Conservation (phyloP, 2,888 invertebrate genomes). For the Epistrophella euchroma region DNA sequence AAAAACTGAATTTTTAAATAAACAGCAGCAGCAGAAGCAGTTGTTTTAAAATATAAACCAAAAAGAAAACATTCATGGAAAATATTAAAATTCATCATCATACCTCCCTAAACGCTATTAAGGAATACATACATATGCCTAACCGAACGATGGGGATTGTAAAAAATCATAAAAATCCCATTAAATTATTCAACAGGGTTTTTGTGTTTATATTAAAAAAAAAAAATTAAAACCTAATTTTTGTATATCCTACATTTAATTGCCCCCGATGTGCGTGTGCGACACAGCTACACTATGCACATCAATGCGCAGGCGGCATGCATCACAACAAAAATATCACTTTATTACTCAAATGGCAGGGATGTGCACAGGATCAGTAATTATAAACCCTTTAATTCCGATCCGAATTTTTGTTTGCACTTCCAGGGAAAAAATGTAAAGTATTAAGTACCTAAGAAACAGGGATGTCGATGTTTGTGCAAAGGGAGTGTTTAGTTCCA, state of each 20-base stretch:
- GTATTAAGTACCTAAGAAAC: neutral
- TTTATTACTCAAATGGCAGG: conserved; percentile 39
- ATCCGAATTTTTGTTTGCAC: conserved; percentile 28
- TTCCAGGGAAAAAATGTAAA: conserved; percentile 57
- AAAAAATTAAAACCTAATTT: conserved; percentile 19
- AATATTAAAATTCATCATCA: conserved; percentile 75
- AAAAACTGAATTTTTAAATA: neutral
- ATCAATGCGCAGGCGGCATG: conserved; percentile 49
- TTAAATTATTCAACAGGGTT: conserved; percentile 61
- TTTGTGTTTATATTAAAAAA: conserved; percentile 43
- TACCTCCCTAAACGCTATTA: conserved; percentile 30
- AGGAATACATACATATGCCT: no score
- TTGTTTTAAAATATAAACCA: neutral
- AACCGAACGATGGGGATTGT: conserved; percentile 36
- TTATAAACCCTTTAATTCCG: conserved; percentile 49
- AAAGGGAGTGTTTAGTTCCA: neutral
- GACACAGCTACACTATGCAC: conserved; percentile 10
- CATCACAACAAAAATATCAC: conserved; percentile 8
- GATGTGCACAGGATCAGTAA: conserved; percentile 66
- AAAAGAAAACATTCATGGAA: conserved; percentile 12
- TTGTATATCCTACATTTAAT: conserved; percentile 65
- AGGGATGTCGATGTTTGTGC: neutral
- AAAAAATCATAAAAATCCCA: conserved; percentile 74
- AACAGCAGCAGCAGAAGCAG: conserved; percentile 10
- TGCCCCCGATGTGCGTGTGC: conserved; percentile 69